Conservation (phyloP, 1,140 invertebrate genomes). For the Leptopilina boulardi region DNA sequence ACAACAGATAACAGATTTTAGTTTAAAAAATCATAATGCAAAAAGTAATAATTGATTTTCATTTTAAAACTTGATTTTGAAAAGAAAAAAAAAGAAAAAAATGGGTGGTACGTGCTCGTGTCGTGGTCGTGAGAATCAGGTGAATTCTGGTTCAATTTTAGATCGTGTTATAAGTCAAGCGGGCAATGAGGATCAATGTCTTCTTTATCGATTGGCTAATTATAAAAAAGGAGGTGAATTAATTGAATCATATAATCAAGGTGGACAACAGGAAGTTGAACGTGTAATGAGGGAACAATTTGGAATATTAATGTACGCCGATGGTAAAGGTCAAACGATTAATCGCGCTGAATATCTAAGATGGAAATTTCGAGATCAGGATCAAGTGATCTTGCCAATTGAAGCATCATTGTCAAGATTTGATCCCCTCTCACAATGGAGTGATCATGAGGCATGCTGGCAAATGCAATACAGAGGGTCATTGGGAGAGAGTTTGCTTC, state of each 20-base stretch:
- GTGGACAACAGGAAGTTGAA: conserved; percentile 88
- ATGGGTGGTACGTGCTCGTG: conserved; percentile 73
- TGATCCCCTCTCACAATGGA: conserved; percentile 90
- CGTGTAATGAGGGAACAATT: conserved; percentile 92
- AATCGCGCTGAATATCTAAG: conserved; percentile 93
- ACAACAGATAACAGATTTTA: too few species aligned
- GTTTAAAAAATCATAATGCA: too few species aligned
- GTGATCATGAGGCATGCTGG: conserved; percentile 96
- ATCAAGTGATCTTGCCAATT: conserved; percentile 87
- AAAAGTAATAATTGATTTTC: too few species aligned
- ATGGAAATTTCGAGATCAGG: conserved; percentile 94
- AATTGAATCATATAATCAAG: conserved; percentile 89
- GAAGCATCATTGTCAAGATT: conserved; percentile 87
- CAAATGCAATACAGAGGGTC: conserved; percentile 97
- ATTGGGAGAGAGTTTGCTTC: conserved; percentile 94
- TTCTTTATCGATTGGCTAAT: conserved; percentile 91
- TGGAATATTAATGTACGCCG: conserved; percentile 90
- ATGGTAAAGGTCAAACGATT: conserved; percentile 91
- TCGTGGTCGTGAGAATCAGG: conserved; percentile 68
- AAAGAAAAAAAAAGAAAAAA: conserved; percentile 53
- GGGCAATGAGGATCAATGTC: conserved; percentile 88
- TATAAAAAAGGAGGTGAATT: conserved; percentile 93
- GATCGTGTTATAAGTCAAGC: conserved; percentile 92
- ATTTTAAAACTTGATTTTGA: neutral
- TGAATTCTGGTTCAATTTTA: conserved; percentile 85